Evolutionary conservation across 1,140 invertebrate genomes (phyloP).

Genomic region (Laupala kohalensis): DNA sequence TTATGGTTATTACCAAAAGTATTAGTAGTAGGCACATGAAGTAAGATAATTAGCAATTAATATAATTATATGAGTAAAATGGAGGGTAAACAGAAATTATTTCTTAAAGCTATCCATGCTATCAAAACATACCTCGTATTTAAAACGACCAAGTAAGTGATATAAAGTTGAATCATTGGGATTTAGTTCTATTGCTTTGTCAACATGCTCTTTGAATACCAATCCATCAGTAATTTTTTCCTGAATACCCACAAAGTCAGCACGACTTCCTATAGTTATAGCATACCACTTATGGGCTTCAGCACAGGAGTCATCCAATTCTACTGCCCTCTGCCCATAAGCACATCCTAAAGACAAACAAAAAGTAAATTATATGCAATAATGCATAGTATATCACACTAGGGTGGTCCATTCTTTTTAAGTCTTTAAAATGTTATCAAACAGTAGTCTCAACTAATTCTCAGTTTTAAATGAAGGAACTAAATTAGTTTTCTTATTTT

Average conservation of each 20-base stretch:
- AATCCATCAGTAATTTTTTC: slow-evolving; percentile 57
- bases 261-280: slow-evolving; percentile 49
- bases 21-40: too few species aligned
- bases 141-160: slow-evolving; percentile 54
- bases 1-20: too few species aligned
- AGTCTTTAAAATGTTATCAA: too few species aligned
- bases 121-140: slow-evolving; percentile 42
- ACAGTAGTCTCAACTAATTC: too few species aligned
- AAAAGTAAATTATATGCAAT: too few species aligned
- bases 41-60: too few species aligned
- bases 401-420: too few species aligned
- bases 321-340: slow-evolving; percentile 42
- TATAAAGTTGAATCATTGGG: slow-evolving; percentile 51
- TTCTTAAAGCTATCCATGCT: not conserved
- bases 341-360: slow-evolving; percentile 47
- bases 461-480: too few species aligned
- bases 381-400: too few species aligned
- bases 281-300: slow-evolving; percentile 71
- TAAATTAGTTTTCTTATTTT: too few species aligned
- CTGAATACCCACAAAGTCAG: slow-evolving; percentile 42
- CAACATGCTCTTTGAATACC: slow-evolving; percentile 56
- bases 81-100: too few species aligned
- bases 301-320: slow-evolving; percentile 34
- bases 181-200: slow-evolving; percentile 48
- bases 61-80: too few species aligned